Evolutionary conservation across 2,113 vertebrate species (phyloP).

Genomic region (Lontra canadensis): DNA sequence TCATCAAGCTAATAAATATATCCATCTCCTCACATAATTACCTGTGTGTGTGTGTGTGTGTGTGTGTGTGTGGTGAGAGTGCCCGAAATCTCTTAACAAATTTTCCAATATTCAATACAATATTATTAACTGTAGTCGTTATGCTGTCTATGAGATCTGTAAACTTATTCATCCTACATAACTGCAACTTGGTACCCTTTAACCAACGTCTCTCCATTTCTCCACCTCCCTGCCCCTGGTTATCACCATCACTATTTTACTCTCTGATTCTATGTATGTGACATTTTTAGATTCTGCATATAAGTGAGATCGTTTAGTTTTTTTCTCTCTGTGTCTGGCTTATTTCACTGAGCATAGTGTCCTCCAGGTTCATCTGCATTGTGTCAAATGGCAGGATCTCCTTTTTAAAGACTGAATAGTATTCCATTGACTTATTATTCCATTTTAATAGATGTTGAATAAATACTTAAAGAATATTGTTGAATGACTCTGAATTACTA

Average conservation of each 20-base stretch:
- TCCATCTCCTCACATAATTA: background rate
- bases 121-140: background rate
- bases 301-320: background rate
- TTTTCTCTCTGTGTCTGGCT: background rate
- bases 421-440: background rate
- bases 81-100: background rate
- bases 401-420: background rate
- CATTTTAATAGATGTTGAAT: background rate
- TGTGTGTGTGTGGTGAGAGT: background rate
- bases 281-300: background rate
- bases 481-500: background rate
- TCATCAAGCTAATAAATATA: background rate
- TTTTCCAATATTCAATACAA: background rate
- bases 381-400: background rate
- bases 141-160: background rate
- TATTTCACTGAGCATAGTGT: background rate
- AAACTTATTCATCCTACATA: too few relatives aligned
- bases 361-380: background rate
- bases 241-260: background rate
- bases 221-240: background rate
- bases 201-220: background rate
- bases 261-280: background rate
- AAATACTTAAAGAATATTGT: background rate
- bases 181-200: background rate
- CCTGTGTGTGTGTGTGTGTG: background rate